Conservation (phyloP, 2,888 invertebrate species). For the Pollenia griseotomentosa region DNA sequence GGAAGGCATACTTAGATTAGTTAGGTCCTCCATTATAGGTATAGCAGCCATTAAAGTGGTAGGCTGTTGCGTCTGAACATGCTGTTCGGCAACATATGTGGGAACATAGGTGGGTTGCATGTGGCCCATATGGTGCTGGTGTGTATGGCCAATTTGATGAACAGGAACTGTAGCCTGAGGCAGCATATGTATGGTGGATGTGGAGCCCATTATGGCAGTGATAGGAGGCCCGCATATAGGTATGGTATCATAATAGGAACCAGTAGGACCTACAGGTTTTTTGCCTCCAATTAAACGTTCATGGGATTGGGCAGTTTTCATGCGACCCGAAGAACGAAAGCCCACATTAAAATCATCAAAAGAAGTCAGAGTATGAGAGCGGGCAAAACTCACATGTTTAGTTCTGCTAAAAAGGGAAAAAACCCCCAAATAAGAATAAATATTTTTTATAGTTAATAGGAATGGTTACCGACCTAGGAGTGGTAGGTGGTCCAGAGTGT, state of each 20-base stretch:
- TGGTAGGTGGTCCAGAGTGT: constrained; percentile 85
- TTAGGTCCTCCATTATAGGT: constrained; percentile 67
- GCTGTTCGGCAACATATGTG: constrained; percentile 69
- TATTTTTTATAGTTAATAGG: not conserved
- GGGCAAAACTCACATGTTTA: constrained; percentile 95
- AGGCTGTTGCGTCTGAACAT: constrained; percentile 73
- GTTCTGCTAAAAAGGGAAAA: constrained; percentile 85
- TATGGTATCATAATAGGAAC: constrained; percentile 74
- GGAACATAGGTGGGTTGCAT: constrained; percentile 77
- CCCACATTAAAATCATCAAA: constrained; percentile 89
- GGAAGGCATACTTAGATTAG: constrained; percentile 69
- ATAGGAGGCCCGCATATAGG: constrained; percentile 79
- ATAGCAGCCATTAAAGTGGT: constrained; percentile 71
- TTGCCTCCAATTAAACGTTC: constrained; percentile 91
- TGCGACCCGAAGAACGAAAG: constrained; percentile 83
- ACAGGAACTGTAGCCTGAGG: constrained; percentile 76
- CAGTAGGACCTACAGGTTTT: constrained; percentile 85
- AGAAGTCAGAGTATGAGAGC: constrained; percentile 93
- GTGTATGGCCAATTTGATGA: constrained; percentile 75
- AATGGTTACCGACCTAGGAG: constrained; percentile 78
- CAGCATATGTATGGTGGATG: constrained; percentile 74
- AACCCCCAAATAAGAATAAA: not conserved
- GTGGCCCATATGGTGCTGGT: constrained; percentile 80
- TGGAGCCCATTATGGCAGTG: constrained; percentile 71
- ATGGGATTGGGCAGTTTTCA: constrained; percentile 86